Percentiles rank a stretch among this genome's conserved stretches.
Conservation (phyloP, 2,888 invertebrate species). For the Eupsilia transversa region DNA sequence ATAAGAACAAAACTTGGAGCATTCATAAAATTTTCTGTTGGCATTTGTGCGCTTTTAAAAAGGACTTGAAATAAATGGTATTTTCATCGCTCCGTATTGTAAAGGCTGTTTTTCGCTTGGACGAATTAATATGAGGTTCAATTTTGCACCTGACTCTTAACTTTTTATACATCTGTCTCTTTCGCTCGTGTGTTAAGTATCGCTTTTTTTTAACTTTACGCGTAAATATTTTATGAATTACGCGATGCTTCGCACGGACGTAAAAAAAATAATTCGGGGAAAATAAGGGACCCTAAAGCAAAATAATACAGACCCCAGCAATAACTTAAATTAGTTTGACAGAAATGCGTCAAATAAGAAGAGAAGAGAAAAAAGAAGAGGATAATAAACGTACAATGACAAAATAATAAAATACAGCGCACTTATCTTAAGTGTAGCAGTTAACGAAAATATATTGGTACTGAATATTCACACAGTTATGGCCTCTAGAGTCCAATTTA, state of each 20-base stretch:
- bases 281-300: background rate
- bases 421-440: slow-evolving; percentile 37
- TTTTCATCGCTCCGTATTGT: slow-evolving; percentile 57
- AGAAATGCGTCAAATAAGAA: slow-evolving; percentile 16
- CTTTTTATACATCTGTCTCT: slow-evolving; percentile 22
- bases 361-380: slow-evolving; percentile 6
- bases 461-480: slow-evolving; percentile 26
- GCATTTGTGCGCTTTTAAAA: slow-evolving; percentile 63
- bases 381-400: slow-evolving; percentile 38
- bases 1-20: slow-evolving; percentile 59
- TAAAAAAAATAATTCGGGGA: slow-evolving; percentile 3
- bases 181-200: too few species aligned
- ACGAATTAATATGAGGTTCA: slow-evolving; percentile 48
- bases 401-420: slow-evolving; percentile 53
- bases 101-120: slow-evolving; percentile 45
- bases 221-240: slow-evolving; percentile 38
- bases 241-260: background rate
- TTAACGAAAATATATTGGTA: slow-evolving; percentile 42
- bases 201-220: too few species aligned
- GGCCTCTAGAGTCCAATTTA: slow-evolving; percentile 37
- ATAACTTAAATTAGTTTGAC: slow-evolving; percentile 29
- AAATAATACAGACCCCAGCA: background rate
- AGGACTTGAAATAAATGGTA: slow-evolving; percentile 66
- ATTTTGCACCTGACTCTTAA: slow-evolving; percentile 37
- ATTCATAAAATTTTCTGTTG: slow-evolving; percentile 66